Base-by-base conservation (phyloP, 2,797 vertebrate species). In the Sebastes taczanowskii region DNA sequence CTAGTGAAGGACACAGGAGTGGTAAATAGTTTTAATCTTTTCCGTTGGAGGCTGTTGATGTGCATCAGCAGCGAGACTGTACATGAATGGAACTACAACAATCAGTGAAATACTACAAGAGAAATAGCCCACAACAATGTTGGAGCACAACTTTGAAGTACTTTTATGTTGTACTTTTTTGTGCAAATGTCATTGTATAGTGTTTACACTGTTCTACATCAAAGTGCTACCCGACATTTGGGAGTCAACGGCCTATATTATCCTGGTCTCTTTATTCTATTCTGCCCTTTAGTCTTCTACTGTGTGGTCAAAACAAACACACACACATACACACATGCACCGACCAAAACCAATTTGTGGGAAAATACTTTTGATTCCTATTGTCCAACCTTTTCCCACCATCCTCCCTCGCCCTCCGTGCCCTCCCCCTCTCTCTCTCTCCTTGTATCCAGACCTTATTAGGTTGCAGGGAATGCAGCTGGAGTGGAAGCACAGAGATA, bases 391-490 rank as follows among this genome's bases (percentile, higher is more conserved):
- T 86, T 87, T 91, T 89, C 90, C 87, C 84, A 85, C 76, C 67
- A 62, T 85, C 74, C 22, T 58, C 65, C 49, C 68, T 77, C 29
- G 18, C 77, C 66, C 82, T 73, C 68, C 34, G 32, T 34, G 69
- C 73, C 71, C 13, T 42, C 29, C 7, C 29, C 2, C 35, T 14
- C 35, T 38, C 35, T 14, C 38, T 42, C 38, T 42, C 71, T 65
- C 63, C n/a, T 66, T 64, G 27, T 49, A 65, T 59, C 76, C 72
- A 80, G 83, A 74, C 93, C 94, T 92, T 94, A 93, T 95, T 93
- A 94, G 94, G 93, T 69, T 82, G 79, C 67, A 61, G 69, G 66
- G 80, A 86, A 69, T 80, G 81, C 60, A 81, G 78, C 55, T 56
- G 16, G 58, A 81, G 61, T 53, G 52, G 74, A 86, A 81, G 80